Evolutionary conservation across 2,888 invertebrate species (phyloP).

Genomic region (Tachina grossa): DNA sequence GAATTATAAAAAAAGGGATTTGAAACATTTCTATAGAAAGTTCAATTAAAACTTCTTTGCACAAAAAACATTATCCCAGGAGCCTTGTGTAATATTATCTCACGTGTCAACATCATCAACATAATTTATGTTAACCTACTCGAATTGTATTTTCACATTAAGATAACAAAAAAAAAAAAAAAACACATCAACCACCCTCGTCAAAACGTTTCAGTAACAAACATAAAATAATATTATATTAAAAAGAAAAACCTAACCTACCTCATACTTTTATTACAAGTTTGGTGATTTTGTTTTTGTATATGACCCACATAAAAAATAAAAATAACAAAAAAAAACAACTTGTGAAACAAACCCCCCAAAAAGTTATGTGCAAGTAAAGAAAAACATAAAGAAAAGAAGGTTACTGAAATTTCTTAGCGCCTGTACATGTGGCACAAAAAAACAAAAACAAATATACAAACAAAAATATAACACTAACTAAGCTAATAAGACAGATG

Average conservation of each 20-base stretch:
- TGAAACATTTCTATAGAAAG: no score
- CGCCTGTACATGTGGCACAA: slow-evolving; percentile 70
- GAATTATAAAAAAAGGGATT: no score
- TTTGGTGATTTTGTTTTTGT: slow-evolving; percentile 5
- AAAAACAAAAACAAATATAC: slow-evolving; percentile 59
- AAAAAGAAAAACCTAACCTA: slow-evolving; percentile 42
- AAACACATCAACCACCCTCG: slow-evolving; percentile 24
- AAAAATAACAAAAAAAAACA: slow-evolving; percentile 26
- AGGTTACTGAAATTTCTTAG: slow-evolving; percentile 62
- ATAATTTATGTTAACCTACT: slow-evolving; percentile 30
- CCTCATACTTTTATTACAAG: slow-evolving; percentile 41
- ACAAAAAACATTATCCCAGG: no score
- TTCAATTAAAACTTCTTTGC: no score
- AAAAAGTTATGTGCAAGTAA: not conserved
- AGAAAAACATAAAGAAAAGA: slow-evolving; percentile 2
- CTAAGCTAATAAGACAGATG: not conserved
- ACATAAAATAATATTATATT: not conserved
- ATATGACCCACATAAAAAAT: slow-evolving; percentile 56
- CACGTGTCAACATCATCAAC: not conserved
- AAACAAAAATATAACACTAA: slow-evolving; percentile 1
- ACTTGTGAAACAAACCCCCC: slow-evolving; percentile 8
- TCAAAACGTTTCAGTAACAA: slow-evolving; percentile 40
- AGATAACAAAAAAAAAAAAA: no score
- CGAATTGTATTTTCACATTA: slow-evolving; percentile 22
- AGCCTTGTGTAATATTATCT: not conserved